phyloP scores from a whole-genome alignment of 2,113 vertebrate genomes.

The Parus major region DNA sequence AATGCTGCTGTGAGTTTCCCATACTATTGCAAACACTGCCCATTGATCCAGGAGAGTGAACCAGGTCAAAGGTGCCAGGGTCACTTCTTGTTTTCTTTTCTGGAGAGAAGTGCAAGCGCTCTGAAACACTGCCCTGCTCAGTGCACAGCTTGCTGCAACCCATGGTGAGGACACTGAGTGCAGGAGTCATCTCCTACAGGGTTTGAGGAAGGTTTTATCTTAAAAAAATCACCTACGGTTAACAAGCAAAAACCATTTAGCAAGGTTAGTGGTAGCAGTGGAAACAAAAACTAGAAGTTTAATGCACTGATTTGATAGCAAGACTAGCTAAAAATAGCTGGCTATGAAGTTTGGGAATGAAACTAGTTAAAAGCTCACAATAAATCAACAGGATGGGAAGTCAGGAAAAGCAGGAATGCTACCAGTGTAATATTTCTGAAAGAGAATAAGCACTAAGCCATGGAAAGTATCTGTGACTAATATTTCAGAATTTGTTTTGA shows the following conservation, averaged over 20 bases:
- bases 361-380: not conserved
- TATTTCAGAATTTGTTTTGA: not conserved
- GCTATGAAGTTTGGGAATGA: not conserved
- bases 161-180: not conserved
- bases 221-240: not conserved
- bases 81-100: slow-evolving; percentile 39
- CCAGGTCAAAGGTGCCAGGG: slow-evolving; percentile 43
- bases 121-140: not conserved
- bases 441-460: not conserved
- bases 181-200: not conserved
- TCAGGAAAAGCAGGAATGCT: not conserved
- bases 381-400: not conserved
- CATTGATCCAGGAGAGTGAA: slow-evolving; percentile 44
- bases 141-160: not conserved
- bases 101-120: slow-evolving; percentile 7
- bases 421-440: not conserved
- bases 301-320: not conserved
- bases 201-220: not conserved
- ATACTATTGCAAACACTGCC: slow-evolving; percentile 31
- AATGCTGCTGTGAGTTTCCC: slow-evolving; percentile 46
- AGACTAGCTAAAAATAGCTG: not conserved
- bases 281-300: not conserved
- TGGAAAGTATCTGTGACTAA: not conserved
- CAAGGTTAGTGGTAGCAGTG: not conserved
- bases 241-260: not conserved